phyloP scores from a whole-genome alignment of 1,140 invertebrate species.

The Leptopilina boulardi region DNA sequence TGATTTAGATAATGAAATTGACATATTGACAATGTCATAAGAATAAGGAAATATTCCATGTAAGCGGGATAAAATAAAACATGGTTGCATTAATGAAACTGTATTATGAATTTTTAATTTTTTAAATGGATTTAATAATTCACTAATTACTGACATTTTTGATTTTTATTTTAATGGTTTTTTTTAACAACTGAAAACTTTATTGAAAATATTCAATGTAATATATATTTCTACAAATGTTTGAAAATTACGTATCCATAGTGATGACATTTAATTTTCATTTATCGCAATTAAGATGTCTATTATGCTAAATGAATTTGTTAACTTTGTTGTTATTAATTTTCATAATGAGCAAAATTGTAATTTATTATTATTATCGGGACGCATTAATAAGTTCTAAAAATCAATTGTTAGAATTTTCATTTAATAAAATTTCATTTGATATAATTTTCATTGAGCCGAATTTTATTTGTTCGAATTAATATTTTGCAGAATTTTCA shows the following conservation, averaged over 20 bases:
- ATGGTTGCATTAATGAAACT: conserved; percentile 39
- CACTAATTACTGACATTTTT: not conserved
- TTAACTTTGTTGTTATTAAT: too few species aligned
- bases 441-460: too few species aligned
- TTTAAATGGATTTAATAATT: conserved; percentile 2
- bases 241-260: not conserved
- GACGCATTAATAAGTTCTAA: too few species aligned
- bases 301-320: not conserved
- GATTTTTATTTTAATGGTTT: not conserved
- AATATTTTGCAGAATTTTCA: too few species aligned
- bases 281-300: not conserved
- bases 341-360: too few species aligned
- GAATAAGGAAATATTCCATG: conserved; percentile 42
- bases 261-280: not conserved
- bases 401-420: too few species aligned
- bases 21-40: not conserved
- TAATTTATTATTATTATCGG: not conserved
- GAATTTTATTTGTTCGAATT: too few species aligned
- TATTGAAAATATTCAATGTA: not conserved
- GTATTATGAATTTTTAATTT: conserved; percentile 35
- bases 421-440: too few species aligned
- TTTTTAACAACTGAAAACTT: not conserved
- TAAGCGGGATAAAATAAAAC: not conserved
- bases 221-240: not conserved
- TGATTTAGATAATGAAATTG: not conserved